Percentiles rank a stretch among this genome's conserved stretches.
Evolutionary conservation across 2,888 invertebrate species (phyloP).

Genomic region (Chrysopilus asiliformis): DNA sequence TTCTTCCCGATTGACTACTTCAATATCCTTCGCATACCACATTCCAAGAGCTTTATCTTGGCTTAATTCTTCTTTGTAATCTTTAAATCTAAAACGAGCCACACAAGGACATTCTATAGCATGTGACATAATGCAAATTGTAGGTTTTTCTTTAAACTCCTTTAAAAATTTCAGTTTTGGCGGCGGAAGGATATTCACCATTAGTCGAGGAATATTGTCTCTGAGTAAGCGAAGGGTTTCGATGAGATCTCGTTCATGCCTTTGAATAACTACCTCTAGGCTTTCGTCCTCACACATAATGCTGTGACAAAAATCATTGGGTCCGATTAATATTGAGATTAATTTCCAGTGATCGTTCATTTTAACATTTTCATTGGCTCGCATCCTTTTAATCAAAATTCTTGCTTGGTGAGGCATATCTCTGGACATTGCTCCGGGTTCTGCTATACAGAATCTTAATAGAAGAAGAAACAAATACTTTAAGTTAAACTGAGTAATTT

Average conservation of each 20-base stretch:
- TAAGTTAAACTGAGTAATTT: no score
- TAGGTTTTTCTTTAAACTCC: constrained; percentile 28
- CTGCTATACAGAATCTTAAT: constrained; percentile 43
- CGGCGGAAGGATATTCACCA: constrained; percentile 42
- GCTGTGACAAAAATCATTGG: constrained; percentile 48
- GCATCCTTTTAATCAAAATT: constrained; percentile 40
- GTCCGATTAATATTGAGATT: constrained; percentile 44
- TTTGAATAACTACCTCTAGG: constrained; percentile 22
- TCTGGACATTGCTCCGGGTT: constrained; percentile 42
- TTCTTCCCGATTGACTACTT: constrained; percentile 34
- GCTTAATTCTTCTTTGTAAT: no score
- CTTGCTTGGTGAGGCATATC: constrained; percentile 45
- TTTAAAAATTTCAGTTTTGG: constrained; percentile 38
- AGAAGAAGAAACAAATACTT: no score
- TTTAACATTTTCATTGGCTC: constrained; percentile 40
- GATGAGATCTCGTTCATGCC: constrained; percentile 32
- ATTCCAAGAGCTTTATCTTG: no score
- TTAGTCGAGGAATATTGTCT: constrained; percentile 45
- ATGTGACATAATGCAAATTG: no score
- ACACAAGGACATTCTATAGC: constrained; percentile 41
- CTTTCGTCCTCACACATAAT: constrained; percentile 40
- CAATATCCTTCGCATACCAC: no score
- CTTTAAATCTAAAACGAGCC: no score
- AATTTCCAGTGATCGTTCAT: constrained; percentile 48
- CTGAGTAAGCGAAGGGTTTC: constrained; percentile 37